Evolutionary conservation across 2,113 vertebrate genomes (phyloP).

Genomic region (Tapirus terrestris): DNA sequence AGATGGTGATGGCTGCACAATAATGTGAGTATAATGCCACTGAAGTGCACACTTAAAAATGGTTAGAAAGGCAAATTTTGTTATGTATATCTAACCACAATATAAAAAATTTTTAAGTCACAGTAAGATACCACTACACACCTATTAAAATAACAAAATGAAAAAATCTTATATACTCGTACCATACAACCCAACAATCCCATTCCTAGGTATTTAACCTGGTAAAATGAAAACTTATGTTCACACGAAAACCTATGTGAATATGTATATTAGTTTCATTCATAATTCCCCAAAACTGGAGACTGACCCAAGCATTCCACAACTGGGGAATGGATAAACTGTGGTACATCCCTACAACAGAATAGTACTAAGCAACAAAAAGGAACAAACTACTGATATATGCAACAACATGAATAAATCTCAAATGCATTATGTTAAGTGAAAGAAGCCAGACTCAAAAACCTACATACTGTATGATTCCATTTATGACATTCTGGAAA

Average conservation of each 20-base stretch:
- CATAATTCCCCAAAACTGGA: background rate
- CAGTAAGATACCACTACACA: background rate
- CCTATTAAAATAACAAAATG: background rate
- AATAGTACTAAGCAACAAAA: background rate
- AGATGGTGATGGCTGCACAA: background rate
- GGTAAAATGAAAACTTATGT: slow-evolving; percentile 11
- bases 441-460: background rate
- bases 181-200: background rate
- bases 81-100: background rate
- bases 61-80: background rate
- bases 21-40: background rate
- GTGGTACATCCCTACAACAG: background rate
- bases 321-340: background rate
- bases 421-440: background rate
- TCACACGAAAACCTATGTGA: background rate
- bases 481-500: background rate
- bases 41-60: background rate
- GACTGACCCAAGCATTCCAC: background rate
- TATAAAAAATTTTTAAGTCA: background rate
- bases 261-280: background rate
- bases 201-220: background rate
- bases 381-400: background rate
- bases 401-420: background rate
- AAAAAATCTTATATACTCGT: background rate
- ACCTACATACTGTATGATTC: background rate